Conservation (phyloP, 2,113 vertebrate genomes). For the Piaya cayana region DNA sequence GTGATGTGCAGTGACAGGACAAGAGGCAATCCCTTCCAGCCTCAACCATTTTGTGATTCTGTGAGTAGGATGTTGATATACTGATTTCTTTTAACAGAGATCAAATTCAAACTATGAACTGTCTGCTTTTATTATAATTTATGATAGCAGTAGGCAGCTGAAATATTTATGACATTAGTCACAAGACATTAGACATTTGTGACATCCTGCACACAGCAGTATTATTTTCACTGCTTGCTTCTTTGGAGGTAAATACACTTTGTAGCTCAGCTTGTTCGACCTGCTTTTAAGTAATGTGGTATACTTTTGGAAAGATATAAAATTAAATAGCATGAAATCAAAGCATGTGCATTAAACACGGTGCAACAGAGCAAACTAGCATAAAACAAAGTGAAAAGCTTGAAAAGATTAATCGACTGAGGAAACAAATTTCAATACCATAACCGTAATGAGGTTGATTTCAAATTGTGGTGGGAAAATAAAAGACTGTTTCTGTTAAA, state of each 20-base stretch:
- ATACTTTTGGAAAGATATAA: background rate
- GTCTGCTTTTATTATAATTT: background rate
- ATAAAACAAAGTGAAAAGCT: background rate
- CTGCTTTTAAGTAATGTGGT: background rate
- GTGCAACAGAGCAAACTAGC: background rate
- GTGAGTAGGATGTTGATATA: background rate
- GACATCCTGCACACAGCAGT: background rate
- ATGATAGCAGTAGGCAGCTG: background rate
- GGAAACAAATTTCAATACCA: background rate
- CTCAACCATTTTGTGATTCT: background rate
- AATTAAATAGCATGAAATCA: constrained; percentile 3
- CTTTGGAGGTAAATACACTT: background rate
- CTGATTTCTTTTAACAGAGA: background rate
- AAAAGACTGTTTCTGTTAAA: background rate
- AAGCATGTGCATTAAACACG: background rate
- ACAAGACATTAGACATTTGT: background rate
- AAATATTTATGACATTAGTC: background rate
- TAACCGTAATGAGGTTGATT: background rate
- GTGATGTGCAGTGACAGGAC: background rate
- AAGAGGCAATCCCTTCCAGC: background rate
- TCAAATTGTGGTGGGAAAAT: background rate
- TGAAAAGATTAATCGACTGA: background rate
- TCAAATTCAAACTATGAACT: background rate
- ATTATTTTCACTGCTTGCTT: background rate
- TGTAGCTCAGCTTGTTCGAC: background rate